These are phyloP conservation scores for Calycopis cecrops DNA, from an alignment of 1,140 invertebrate genomes.

Conservation along the genomic window DNA sequence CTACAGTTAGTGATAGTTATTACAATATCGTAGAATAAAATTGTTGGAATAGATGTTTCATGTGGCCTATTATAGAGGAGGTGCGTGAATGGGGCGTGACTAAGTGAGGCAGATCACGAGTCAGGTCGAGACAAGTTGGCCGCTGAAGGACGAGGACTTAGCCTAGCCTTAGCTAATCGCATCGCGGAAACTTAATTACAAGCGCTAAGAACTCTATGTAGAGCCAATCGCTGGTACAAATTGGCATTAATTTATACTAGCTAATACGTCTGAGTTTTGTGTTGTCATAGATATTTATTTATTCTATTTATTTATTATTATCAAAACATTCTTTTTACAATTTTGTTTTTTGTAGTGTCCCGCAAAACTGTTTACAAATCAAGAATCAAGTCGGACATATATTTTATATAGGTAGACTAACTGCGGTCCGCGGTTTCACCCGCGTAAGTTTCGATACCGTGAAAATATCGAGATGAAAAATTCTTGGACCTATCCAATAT, in stretches of 20 bases:
- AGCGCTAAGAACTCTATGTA: constrained; percentile 14
- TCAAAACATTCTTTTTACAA: too few species aligned
- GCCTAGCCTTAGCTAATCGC: constrained; percentile 25
- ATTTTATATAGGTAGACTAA: too few species aligned
- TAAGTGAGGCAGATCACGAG: constrained; percentile 45
- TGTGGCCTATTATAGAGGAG: constrained; percentile 31
- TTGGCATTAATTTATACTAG: constrained; percentile 13
- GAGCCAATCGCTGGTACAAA: constrained; percentile 13
- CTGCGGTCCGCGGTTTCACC: too few species aligned
- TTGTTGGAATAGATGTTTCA: constrained; percentile 12
- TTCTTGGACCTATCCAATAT: too few species aligned
- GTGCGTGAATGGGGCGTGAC: constrained; percentile 58
- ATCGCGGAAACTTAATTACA: constrained; percentile 21
- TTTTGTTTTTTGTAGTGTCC: too few species aligned
- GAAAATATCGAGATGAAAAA: too few species aligned
- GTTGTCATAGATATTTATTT: too few species aligned
- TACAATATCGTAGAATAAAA: neutral
- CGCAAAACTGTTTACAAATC: too few species aligned
- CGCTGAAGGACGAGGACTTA: constrained; percentile 36
- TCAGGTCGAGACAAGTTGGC: constrained; percentile 30
- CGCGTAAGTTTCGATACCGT: too few species aligned
- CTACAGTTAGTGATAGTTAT: neutral
- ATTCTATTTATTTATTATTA: too few species aligned
- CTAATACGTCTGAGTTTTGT: too few species aligned
- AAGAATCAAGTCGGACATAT: too few species aligned